Percentiles rank a stretch among this genome's conserved stretches.
phyloP scores from a whole-genome alignment of 2,113 vertebrate genomes.

The Amblyornis subalaris region DNA sequence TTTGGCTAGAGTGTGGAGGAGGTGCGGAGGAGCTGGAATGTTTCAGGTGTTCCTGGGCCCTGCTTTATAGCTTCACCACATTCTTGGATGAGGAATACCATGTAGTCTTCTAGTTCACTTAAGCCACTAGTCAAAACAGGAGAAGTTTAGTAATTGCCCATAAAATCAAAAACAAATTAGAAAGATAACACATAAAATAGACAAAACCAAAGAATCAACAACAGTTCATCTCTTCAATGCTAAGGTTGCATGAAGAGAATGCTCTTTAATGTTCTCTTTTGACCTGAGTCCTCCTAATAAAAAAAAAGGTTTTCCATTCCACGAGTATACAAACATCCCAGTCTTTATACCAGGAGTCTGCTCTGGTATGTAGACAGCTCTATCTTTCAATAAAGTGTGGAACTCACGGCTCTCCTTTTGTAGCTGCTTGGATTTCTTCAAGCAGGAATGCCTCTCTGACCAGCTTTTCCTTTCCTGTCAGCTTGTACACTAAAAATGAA shows the following conservation, averaged over 20 bases:
- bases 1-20: background rate
- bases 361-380: background rate
- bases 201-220: background rate
- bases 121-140: background rate
- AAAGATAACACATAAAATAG: background rate
- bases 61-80: background rate
- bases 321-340: rapidly evolving
- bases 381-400: background rate
- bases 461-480: background rate
- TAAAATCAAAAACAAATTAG: background rate
- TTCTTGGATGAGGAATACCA: rapidly evolving
- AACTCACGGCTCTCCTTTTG: background rate
- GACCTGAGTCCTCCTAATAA: background rate
- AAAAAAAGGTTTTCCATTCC: background rate
- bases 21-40: background rate
- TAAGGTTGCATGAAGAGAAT: rapidly evolving
- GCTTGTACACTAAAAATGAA: background rate
- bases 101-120: background rate
- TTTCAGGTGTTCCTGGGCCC: background rate
- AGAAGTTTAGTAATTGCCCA: background rate
- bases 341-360: background rate
- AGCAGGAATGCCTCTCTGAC: background rate
- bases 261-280: background rate
- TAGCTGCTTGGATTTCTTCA: background rate
- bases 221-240: background rate